Percentiles rank a stretch among this genome's conserved stretches.
These are phyloP conservation scores for Podabrus alpinus DNA, from an alignment of 2,888 invertebrate species.

Conservation along the genomic window DNA sequence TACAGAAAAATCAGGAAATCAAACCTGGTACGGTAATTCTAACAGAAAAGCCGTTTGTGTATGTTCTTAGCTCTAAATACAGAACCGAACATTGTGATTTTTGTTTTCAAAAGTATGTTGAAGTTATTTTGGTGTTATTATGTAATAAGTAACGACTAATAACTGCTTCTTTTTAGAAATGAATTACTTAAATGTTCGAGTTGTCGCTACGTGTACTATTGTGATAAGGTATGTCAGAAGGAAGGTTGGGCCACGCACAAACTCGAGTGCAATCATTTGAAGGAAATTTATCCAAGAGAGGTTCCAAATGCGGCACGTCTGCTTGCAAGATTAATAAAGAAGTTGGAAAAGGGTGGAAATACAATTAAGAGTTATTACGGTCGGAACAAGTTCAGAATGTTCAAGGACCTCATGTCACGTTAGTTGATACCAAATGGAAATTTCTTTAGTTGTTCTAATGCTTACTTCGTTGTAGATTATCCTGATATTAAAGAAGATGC, in stretches of 20 bases:
- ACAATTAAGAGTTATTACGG: conserved; percentile 71
- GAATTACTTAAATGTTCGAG: conserved; percentile 80
- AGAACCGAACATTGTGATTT: conserved; percentile 74
- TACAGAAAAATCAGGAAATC: conserved; percentile 41
- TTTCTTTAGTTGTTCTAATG: not conserved
- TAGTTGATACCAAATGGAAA: conserved; percentile 53
- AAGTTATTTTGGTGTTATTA: not conserved
- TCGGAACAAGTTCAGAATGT: conserved; percentile 71
- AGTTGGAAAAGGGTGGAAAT: conserved; percentile 70
- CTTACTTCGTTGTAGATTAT: conserved; percentile 67
- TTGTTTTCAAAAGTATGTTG: conserved; percentile 72
- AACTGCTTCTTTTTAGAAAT: conserved; percentile 58
- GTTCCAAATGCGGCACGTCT: conserved; percentile 84
- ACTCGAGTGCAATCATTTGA: conserved; percentile 78
- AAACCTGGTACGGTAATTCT: conserved; percentile 70
- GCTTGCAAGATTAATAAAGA: conserved; percentile 75
- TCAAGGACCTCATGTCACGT: conserved; percentile 91
- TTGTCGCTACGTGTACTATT: conserved; percentile 84
- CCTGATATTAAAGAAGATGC: conserved; percentile 76
- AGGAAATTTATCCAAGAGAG: conserved; percentile 69
- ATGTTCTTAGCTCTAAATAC: conserved; percentile 71
- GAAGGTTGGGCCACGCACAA: conserved; percentile 83
- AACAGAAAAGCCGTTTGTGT: conserved; percentile 76
- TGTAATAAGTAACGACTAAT: not conserved
- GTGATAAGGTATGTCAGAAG: conserved; percentile 78